phyloP scores from a whole-genome alignment of 2,113 vertebrate genomes.

The Bubo blakistoni region DNA sequence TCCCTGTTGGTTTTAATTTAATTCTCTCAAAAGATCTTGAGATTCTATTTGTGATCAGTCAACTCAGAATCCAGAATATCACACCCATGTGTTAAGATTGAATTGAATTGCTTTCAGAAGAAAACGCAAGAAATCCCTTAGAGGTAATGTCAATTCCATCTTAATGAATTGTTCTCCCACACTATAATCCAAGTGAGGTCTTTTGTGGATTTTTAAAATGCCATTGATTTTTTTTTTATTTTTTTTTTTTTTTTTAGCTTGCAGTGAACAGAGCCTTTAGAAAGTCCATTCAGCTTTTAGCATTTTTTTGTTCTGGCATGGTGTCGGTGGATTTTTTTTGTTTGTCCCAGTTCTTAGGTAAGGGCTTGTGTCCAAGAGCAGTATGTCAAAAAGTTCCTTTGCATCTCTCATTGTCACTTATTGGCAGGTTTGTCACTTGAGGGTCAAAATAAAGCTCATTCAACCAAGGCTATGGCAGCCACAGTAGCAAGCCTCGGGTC shows the following conservation, averaged over 20 bases:
- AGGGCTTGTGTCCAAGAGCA: neutral
- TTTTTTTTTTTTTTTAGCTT: neutral
- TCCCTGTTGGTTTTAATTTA: neutral
- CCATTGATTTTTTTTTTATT: neutral
- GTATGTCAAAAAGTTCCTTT: neutral
- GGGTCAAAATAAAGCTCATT: conserved; percentile 40
- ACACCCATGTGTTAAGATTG: neutral
- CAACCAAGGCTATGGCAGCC: neutral
- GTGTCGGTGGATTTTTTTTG: neutral
- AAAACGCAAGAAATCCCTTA: neutral
- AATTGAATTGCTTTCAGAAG: conserved; percentile 21
- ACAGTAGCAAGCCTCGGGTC: neutral
- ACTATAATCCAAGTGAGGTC: conserved; percentile 11
- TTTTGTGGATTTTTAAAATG: conserved; percentile 32
- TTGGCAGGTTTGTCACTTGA: conserved; percentile 31
- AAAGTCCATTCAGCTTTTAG: neutral
- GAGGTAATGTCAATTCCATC: conserved; percentile 6
- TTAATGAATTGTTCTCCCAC: conserved; percentile 19
- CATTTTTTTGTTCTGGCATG: neutral
- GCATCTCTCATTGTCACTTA: neutral
- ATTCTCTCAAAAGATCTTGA: conserved; percentile 16
- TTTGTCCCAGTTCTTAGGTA: neutral
- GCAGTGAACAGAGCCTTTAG: neutral
- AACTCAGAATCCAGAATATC: neutral
- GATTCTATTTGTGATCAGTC: conserved; percentile 16